Percentiles rank a stretch among this genome's conserved stretches.
These are phyloP conservation scores for Vidua macroura DNA, from an alignment of 2,113 vertebrate species.

Conservation along the genomic window DNA sequence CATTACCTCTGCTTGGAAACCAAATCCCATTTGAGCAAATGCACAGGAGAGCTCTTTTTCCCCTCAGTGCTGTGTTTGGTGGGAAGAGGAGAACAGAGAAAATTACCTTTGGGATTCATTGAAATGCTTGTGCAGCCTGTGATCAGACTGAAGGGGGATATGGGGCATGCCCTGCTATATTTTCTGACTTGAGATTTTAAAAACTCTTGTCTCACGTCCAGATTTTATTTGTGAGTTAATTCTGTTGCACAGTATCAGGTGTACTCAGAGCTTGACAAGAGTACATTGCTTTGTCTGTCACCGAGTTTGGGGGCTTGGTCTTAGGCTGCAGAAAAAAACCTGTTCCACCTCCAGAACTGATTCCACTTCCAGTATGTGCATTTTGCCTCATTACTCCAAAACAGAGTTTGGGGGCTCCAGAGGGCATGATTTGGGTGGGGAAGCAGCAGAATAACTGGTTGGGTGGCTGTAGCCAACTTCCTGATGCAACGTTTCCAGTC, in stretches of 20 bases:
- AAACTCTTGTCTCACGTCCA: neutral
- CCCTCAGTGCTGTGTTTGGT: neutral
- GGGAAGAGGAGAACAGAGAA: neutral
- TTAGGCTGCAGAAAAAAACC: neutral
- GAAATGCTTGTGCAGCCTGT: neutral
- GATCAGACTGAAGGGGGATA: neutral
- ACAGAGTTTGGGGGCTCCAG: neutral
- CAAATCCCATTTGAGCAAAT: neutral
- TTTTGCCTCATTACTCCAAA: neutral
- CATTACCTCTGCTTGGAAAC: neutral
- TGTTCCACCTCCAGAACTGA: neutral
- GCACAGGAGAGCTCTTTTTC: neutral
- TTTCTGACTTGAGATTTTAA: neutral
- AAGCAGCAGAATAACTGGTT: neutral
- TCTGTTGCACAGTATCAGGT: neutral
- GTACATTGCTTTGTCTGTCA: neutral
- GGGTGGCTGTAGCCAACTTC: neutral
- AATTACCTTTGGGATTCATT: neutral
- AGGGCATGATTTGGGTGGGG: neutral
- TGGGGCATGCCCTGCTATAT: rapidly evolving
- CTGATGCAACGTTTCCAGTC: neutral
- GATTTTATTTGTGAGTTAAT: neutral
- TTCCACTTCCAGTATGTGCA: neutral
- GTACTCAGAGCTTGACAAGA: neutral
- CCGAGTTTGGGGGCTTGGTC: rapidly evolving